A percentile compares a stretch with the other conserved stretches of the same genome.
Conservation (phyloP, 1,140 invertebrate species). For the Mactra quadrangularis region DNA sequence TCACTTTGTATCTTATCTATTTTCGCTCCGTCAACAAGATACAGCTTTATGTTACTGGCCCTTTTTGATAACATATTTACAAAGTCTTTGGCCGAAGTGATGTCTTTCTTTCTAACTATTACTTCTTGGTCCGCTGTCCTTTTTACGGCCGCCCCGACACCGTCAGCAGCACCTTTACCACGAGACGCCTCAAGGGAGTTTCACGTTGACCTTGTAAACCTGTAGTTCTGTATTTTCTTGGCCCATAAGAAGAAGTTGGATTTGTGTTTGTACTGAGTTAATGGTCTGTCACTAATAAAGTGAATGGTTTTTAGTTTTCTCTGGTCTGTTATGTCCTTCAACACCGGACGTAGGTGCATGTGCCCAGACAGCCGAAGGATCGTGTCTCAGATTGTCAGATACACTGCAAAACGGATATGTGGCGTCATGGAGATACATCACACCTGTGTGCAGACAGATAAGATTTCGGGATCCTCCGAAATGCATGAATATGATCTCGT, state of each 20-base stretch:
- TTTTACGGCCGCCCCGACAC: constrained; percentile 83
- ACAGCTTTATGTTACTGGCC: too few species aligned
- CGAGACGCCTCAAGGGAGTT: constrained; percentile 83
- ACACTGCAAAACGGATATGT: constrained; percentile 58
- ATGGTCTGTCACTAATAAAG: constrained; percentile 70
- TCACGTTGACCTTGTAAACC: constrained; percentile 75
- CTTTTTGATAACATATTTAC: too few species aligned
- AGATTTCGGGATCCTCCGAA: constrained; percentile 1
- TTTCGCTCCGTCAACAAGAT: too few species aligned
- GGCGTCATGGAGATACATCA: not conserved
- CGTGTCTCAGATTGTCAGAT: constrained; percentile 63
- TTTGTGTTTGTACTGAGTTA: constrained; percentile 68
- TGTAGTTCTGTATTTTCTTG: constrained; percentile 15
- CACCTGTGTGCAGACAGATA: constrained; percentile 9
- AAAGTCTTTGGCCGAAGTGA: not conserved
- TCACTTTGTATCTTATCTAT: too few species aligned
- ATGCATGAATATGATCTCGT: constrained; percentile 12
- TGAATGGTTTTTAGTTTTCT: constrained; percentile 62
- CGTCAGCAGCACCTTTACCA: too few species aligned
- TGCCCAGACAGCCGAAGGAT: constrained; percentile 68
- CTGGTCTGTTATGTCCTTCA: constrained; percentile 52
- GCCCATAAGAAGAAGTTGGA: constrained; percentile 64
- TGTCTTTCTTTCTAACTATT: too few species aligned
- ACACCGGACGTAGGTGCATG: constrained; percentile 66
- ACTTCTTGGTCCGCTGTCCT: too few species aligned